Percentiles rank a stretch among this genome's conserved stretches.
Conservation (phyloP, 2,113 vertebrate species). For the Ailurus styani region DNA sequence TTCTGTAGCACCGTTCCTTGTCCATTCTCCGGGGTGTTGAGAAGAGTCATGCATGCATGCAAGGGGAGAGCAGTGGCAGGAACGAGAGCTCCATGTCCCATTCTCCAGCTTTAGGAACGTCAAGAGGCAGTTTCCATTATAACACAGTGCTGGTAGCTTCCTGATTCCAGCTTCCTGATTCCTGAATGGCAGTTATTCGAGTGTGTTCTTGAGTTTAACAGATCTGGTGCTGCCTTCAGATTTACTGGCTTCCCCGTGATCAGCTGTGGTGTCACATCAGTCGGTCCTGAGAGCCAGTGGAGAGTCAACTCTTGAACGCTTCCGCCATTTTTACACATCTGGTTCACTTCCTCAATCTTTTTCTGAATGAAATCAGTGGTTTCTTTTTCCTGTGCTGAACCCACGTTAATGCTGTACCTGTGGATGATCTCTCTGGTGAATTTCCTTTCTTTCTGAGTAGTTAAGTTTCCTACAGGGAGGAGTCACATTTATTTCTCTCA, state of each 20-base stretch:
- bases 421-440: not conserved
- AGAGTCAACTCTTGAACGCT: not conserved
- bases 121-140: not conserved
- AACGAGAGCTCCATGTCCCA: not conserved
- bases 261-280: not conserved
- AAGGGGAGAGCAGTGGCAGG: not conserved
- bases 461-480: not conserved
- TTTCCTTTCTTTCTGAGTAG: not conserved
- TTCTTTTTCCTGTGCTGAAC: not conserved
- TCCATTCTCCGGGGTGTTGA: not conserved
- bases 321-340: not conserved
- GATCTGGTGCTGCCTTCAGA: not conserved
- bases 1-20: not conserved
- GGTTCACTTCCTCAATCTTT: not conserved
- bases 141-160: not conserved
- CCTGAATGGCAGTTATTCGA: not conserved
- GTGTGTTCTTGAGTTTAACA: not conserved
- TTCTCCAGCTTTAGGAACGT: not conserved
- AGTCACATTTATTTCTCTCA: not conserved
- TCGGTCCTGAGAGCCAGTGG: rapidly evolving
- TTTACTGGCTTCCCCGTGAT: not conserved
- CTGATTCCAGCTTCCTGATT: not conserved
- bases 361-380: not conserved
- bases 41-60: not conserved
- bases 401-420: not conserved